These are phyloP conservation scores for Agrochola lychnidis DNA, from an alignment of 2,888 invertebrate genomes.

Conservation along the genomic window DNA sequence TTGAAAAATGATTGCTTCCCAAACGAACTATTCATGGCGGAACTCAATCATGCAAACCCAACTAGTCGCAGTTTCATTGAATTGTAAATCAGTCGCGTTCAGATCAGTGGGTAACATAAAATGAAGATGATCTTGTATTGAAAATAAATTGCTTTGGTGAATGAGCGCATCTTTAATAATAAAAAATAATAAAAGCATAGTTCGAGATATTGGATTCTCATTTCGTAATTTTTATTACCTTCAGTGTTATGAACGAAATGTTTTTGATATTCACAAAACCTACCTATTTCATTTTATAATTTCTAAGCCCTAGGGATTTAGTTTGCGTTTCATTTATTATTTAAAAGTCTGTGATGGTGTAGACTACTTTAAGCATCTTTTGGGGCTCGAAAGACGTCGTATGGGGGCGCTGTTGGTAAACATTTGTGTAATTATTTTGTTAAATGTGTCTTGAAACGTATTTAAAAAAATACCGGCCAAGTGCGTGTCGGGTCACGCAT, in stretches of 20 bases:
- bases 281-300: background rate
- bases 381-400: too few species aligned
- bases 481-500: too few species aligned
- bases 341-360: background rate
- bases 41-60: conserved; percentile 31
- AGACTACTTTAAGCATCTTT: too few species aligned
- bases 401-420: too few species aligned
- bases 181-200: background rate
- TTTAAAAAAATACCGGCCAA: too few species aligned
- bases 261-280: background rate
- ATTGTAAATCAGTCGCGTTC: conserved; percentile 48
- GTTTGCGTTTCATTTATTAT: background rate
- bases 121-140: conserved; percentile 5
- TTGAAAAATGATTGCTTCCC: conserved; percentile 53
- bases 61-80: conserved; percentile 44
- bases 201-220: background rate
- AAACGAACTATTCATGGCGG: conserved; percentile 58
- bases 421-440: too few species aligned
- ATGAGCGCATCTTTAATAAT: background rate
- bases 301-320: too few species aligned
- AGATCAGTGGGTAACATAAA: conserved; percentile 30
- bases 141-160: conserved; percentile 14
- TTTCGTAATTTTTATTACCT: background rate
- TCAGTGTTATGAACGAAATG: background rate
- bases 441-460: too few species aligned